These are phyloP conservation scores for Cinclus mexicanus DNA, from an alignment of 2,113 vertebrate species.

Conservation along the genomic window DNA sequence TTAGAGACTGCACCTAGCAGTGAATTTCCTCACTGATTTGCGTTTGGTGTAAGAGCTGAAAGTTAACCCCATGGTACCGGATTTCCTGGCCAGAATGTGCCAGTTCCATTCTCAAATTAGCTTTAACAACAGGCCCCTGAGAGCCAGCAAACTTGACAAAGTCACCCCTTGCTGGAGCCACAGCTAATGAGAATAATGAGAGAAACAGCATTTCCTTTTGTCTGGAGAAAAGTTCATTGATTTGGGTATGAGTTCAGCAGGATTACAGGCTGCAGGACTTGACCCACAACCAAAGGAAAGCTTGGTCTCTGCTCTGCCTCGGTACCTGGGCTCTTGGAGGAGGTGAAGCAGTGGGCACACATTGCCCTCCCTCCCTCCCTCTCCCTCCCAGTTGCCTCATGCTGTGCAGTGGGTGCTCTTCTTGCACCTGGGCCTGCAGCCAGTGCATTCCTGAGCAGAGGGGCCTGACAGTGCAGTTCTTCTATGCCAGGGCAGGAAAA, in stretches of 20 bases:
- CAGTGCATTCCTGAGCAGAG: not conserved
- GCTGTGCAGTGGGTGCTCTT: not conserved
- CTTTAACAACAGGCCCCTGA: not conserved
- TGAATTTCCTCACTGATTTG: constrained; percentile 61
- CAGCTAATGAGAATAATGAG: not conserved
- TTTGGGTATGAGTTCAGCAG: not conserved
- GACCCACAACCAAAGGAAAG: not conserved
- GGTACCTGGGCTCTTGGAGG: not conserved
- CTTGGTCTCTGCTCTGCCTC: not conserved
- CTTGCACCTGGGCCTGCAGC: not conserved
- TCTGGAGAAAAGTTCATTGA: not conserved
- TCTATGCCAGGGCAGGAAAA: not conserved
- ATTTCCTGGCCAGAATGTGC: constrained; percentile 22
- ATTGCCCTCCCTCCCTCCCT: not conserved
- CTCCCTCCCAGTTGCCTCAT: not conserved
- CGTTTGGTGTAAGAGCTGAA: not conserved
- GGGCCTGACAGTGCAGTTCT: not conserved
- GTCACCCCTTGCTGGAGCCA: not conserved
- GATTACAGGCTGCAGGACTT: not conserved
- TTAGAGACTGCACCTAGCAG: constrained; percentile 41
- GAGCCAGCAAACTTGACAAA: not conserved
- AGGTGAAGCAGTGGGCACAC: not conserved
- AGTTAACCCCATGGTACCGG: constrained; percentile 26
- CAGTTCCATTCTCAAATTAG: constrained; percentile 24
- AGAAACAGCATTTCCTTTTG: not conserved